These are phyloP conservation scores for Bruchidius siliquastri DNA, from an alignment of 2,888 invertebrate species.

Conservation along the genomic window DNA sequence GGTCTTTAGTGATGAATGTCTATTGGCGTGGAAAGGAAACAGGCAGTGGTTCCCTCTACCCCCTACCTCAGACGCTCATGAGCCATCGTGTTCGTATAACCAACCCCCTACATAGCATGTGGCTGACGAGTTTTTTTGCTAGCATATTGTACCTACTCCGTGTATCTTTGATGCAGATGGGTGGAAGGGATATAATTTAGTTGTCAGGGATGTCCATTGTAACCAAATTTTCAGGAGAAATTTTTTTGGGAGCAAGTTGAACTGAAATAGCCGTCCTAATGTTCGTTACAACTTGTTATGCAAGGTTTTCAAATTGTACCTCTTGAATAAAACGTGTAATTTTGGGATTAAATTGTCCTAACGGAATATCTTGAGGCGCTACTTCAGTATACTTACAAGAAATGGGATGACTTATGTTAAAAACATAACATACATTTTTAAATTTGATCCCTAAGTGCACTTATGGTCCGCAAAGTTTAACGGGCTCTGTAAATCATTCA, in stretches of 20 bases:
- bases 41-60: neutral
- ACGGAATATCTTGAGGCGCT: neutral
- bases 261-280: neutral
- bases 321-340: neutral
- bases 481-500: too few species aligned
- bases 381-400: too few species aligned
- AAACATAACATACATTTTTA: too few species aligned
- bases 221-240: neutral
- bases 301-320: neutral
- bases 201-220: neutral
- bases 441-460: too few species aligned
- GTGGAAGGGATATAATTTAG: neutral
- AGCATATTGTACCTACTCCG: neutral
- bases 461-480: too few species aligned
- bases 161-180: neutral
- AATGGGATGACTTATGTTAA: too few species aligned
- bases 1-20: too few species aligned
- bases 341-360: neutral
- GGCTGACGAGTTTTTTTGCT: neutral
- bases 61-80: neutral
- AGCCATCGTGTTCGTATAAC: neutral
- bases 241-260: neutral
- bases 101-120: neutral
- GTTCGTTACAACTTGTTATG: neutral
- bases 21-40: too few species aligned